These are phyloP conservation scores for Bombus picipes DNA, from an alignment of 1,140 invertebrate species.

Conservation along the genomic window DNA sequence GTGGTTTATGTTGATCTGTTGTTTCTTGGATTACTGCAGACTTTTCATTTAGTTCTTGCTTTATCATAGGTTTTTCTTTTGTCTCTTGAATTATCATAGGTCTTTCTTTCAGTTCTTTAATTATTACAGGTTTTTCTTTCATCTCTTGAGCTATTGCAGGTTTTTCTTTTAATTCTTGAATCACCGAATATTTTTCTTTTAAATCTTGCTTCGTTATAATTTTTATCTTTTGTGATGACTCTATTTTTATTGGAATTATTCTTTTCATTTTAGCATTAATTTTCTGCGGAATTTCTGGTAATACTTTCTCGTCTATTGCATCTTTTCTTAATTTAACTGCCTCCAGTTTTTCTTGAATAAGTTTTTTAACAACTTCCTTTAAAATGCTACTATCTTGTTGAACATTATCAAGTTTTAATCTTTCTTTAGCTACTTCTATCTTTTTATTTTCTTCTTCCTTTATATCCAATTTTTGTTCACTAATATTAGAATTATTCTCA, in stretches of 20 bases:
- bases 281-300: slow-evolving; percentile 56
- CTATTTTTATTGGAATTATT: slow-evolving; percentile 38
- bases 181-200: slow-evolving; percentile 41
- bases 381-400: slow-evolving; percentile 62
- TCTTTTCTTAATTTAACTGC: slow-evolving; percentile 70
- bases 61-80: slow-evolving; percentile 40
- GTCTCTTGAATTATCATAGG: slow-evolving; percentile 30
- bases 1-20: slow-evolving; percentile 13
- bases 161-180: slow-evolving; percentile 47
- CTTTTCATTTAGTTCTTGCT: slow-evolving; percentile 45
- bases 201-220: slow-evolving; percentile 48
- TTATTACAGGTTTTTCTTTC: slow-evolving; percentile 39
- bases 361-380: slow-evolving; percentile 78
- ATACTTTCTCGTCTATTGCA: slow-evolving; percentile 35
- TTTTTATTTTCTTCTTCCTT: slow-evolving; percentile 22
- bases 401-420: slow-evolving; percentile 33
- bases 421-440: slow-evolving; percentile 19
- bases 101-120: slow-evolving; percentile 46
- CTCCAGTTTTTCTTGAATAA: slow-evolving; percentile 77
- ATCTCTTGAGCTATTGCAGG: slow-evolving; percentile 32
- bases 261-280: slow-evolving; percentile 36
- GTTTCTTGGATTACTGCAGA: slow-evolving; percentile 38
- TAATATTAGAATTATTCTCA: slow-evolving; percentile 32
- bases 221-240: slow-evolving; percentile 59
- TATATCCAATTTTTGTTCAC: slow-evolving; percentile 4